Base-by-base conservation (phyloP, 2,888 invertebrate species). In the Tyria jacobaeae region DNA sequence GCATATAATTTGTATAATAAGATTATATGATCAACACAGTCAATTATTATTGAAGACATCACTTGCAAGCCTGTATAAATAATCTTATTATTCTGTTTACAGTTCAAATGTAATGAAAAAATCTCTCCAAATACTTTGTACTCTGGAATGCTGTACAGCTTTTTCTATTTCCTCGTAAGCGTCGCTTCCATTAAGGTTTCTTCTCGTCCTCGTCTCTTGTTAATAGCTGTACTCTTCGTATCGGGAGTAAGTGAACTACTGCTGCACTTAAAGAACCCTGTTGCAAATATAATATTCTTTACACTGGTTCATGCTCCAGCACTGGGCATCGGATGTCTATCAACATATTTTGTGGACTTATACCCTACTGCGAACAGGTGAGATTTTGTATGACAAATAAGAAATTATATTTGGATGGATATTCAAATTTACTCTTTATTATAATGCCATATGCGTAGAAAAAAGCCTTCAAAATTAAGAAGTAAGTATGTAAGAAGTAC, bases 131-230 rank as follows among this genome's bases (percentile, higher is more conserved):
- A 87, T 50, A 95, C 96, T 0, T 95, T 96, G 47, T 87, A 94
- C 68, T 94, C 95, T 49, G 95, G 96, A 5, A 88, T 96, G 15
- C 80, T 92, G 1, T 95, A 95, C 69, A 96, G 96, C 0, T 76
- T 91, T 0, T 91, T 94, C 50, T 95, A 95, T 66, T 87, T 95
- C 0, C 14, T 94, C 0, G 88, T 95, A n/a, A 96, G 95, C 72
- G 70, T 95, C 1, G 56, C 91, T 0, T 67, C 81, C 1, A 68
- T 84, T 2, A 79, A 65, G 91, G 93, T 76, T 87, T 95, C 74
- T 83, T 89, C 76, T 75, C 94, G 57, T 89, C 94, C 95, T 25
- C 93, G 94, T 57, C 85, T 89, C 66, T 79, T 95, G 5, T 78
- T 95, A 24, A 77, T 95, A 76, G 62, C 73, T 68, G 84, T 65